Conservation (phyloP, 2,113 vertebrate genomes). For the Haplochromis burtoni region DNA sequence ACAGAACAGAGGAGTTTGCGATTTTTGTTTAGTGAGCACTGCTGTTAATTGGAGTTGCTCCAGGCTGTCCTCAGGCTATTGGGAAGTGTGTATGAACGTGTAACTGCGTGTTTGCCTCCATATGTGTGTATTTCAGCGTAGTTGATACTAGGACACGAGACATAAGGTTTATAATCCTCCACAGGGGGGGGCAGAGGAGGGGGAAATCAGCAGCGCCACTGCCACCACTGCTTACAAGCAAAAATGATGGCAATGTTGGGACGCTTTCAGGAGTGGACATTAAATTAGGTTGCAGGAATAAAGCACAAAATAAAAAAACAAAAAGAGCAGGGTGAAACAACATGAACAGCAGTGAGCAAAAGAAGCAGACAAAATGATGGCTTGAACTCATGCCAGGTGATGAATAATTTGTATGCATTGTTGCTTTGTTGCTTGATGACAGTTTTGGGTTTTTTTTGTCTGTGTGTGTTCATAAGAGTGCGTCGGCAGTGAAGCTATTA, state of each 20-base stretch:
- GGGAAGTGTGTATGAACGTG: background rate
- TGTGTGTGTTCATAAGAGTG: background rate
- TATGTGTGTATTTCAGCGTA: background rate
- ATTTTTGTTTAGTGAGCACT: constrained; percentile 20
- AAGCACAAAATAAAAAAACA: background rate
- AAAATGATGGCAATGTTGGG: background rate
- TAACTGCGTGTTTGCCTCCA: background rate
- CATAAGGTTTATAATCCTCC: background rate
- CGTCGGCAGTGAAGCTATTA: background rate
- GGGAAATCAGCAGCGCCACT: background rate
- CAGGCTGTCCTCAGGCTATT: constrained; percentile 42
- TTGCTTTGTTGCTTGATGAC: background rate
- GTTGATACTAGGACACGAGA: background rate
- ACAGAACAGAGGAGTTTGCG: constrained; percentile 29
- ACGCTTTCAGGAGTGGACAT: constrained; percentile 21
- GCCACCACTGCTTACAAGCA: background rate
- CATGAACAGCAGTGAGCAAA: background rate
- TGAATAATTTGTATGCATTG: constrained; percentile 6
- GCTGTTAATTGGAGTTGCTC: constrained; percentile 58
- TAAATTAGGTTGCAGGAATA: constrained; percentile 31
- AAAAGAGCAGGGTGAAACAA: background rate
- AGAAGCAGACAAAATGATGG: background rate
- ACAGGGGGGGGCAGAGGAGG: background rate
- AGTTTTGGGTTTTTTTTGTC: background rate
- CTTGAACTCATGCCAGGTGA: background rate